Evolutionary conservation across 1,140 invertebrate genomes (phyloP), one percentile per base, ranked within the genome.

Genomic region (Gonatopus flavifemur): DNA sequence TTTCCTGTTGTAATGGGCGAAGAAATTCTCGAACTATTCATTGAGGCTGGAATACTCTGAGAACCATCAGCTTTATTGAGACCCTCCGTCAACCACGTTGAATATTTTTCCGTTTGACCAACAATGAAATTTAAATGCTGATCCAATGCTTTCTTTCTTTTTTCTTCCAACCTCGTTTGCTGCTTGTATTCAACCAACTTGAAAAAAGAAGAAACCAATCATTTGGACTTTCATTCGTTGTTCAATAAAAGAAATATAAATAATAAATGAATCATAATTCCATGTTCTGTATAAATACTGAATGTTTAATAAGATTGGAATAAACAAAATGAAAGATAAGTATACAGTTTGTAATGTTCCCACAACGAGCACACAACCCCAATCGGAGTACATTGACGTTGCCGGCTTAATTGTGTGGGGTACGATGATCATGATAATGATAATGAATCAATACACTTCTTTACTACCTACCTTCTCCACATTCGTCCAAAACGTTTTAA

Each of bases 41-140:
- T 79, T 52, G 83, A 80, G 3, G 77, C 77, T 33, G 71, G 67
- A 46, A 76, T 66, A 58, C 70, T 76, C 47, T 71, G 72, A 46
- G 52, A 60, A 15, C 72, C 71, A 25, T 79, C 73, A n/a, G 80
- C 76, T 69, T 85, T 85, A 63, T 86, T 89, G 77, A 92, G 86
- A 44, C 88, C 88, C 71, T 91, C 91, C 7, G 92, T 91, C 22
- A 96, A 74, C 77, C 91, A 86, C 3, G 90, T 89, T 19, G 95
- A 98, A 80, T 96, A 98, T 70, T 97, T 96, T 78, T 99, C 96
- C 0, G 97, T 98, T 78, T 98, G 94, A 79, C 96, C 95, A 35
- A 99, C 95, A 67, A 99, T 97, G 69, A 98, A 98, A 74, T 94
- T 97, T 16, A 99, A 82, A 76, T 99, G 96, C 58, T 98, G 88